Evolutionary conservation across 2,113 vertebrate genomes (phyloP), one percentile per base, ranked within the genome.

Genomic region (Rhinoptilus africanus): DNA sequence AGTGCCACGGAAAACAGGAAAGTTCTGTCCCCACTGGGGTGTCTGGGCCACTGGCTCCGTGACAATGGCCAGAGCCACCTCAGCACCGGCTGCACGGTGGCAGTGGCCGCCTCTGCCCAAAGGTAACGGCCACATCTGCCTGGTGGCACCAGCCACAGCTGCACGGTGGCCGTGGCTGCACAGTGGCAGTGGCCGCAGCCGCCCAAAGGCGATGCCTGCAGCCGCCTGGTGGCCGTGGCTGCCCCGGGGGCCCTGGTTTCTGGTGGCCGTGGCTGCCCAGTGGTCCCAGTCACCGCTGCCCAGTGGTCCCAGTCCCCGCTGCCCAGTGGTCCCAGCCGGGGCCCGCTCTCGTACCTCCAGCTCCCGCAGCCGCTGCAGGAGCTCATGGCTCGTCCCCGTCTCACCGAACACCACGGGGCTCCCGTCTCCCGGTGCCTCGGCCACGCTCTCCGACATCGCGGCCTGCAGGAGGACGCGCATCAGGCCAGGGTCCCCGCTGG

Each of bases 281-380:
- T 35, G 24, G 35, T 45, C 41, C 35, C 30, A n/a, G 71, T 35
- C 14, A 5, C 3, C 7, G 27, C 30, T 51, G 27, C 77, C 14
- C 22, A 10, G 27, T 21, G 34, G 41, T 71, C 14, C 17, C 12
- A 10, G 43, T 50, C 35, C 43, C 20, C 0, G 53, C 37, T 35
- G 32, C 45, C 22, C 22, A 4, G 48, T 28, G 39, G 27, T 24
- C 35, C n/a, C 2, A 1, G 17, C 34, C 4, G 12, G 68, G 5
- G 57, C 9, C 9, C 17, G 21, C 15, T 8, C 10, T 6, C 18
- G 3, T 80, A 98, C 98, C 98, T 98, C 98, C 78, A 98, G 96
- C 92, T 98, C 98, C 86, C 97, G 97, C 57, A 99, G 97, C 59
- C 98, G 96, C 92, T 98, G 98, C 94, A 98, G 96, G 59, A 99